A percentile compares a stretch with the other conserved stretches of the same genome.
Evolutionary conservation across 2,888 invertebrate genomes (phyloP).

Genomic region (Acrobasis repandana): DNA sequence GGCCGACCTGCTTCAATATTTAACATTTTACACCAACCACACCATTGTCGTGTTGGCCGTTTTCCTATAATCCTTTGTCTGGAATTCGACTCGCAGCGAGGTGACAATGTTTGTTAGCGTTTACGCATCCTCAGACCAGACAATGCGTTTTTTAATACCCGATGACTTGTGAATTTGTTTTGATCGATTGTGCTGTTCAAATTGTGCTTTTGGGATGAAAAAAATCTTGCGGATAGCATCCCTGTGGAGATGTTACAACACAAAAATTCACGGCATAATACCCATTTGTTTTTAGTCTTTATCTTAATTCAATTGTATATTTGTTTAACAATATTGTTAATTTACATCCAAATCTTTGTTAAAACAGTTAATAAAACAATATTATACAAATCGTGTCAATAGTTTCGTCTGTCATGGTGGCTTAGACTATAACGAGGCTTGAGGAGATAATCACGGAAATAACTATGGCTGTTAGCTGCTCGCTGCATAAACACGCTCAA

Average conservation of each 20-base stretch:
- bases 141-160: conserved; percentile 75
- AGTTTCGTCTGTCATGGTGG: conserved; percentile 52
- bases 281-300: conserved; percentile 23
- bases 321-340: conserved; percentile 19
- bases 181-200: conserved; percentile 68
- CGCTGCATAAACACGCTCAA: conserved; percentile 63
- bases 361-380: conserved; percentile 43
- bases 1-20: conserved; percentile 72
- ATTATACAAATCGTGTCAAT: conserved; percentile 58
- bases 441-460: conserved; percentile 72
- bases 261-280: conserved; percentile 26
- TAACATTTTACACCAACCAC: conserved; percentile 75
- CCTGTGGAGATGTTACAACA: conserved; percentile 44
- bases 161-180: conserved; percentile 82
- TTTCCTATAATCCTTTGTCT: conserved; percentile 72
- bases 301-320: conserved; percentile 20
- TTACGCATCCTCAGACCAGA: conserved; percentile 69
- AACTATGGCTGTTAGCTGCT: conserved; percentile 57
- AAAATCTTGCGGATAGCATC: conserved; percentile 54
- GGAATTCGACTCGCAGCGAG: conserved; percentile 68
- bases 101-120: conserved; percentile 80
- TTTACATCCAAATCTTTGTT: conserved; percentile 12
- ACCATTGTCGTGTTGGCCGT: conserved; percentile 63
- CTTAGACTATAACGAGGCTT: conserved; percentile 48
- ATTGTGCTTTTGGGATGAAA: conserved; percentile 44